Percentiles rank a stretch among this genome's conserved stretches.
phyloP scores from a whole-genome alignment of 92 coral and sea anemone genomes.

The Micromussa lordhowensis region DNA sequence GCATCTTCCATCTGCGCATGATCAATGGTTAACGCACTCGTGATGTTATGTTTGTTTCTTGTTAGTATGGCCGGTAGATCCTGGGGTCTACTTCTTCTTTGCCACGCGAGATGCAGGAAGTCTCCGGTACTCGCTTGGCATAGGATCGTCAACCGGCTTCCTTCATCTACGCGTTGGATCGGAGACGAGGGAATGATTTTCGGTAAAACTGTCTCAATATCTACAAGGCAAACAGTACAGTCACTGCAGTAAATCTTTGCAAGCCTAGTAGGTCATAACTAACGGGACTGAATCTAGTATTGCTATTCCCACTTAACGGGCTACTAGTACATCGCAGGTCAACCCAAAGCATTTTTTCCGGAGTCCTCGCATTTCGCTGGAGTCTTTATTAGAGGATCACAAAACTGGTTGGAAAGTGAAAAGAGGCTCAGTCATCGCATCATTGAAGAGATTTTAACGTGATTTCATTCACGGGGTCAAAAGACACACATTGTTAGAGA shows the following conservation, averaged over 20 bases:
- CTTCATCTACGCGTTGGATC: conserved; percentile 51
- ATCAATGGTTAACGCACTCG: conserved; percentile 21
- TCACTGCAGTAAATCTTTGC: not conserved
- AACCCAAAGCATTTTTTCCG: too few species aligned
- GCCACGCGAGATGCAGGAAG: conserved; percentile 55
- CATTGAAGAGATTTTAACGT: too few species aligned
- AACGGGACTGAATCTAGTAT: not conserved
- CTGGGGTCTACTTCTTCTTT: conserved; percentile 32
- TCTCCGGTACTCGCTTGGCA: conserved; percentile 62
- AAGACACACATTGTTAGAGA: too few species aligned
- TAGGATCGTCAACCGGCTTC: conserved; percentile 23
- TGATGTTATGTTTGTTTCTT: conserved; percentile 18
- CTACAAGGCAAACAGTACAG: not conserved
- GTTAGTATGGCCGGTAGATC: not conserved
- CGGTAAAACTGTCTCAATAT: conserved; percentile 10
- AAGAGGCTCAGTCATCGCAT: too few species aligned
- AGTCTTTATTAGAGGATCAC: too few species aligned
- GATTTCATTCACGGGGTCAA: too few species aligned
- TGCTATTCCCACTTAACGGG: not conserved
- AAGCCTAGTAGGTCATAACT: not conserved
- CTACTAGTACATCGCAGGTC: too few species aligned
- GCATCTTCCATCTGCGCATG: conserved; percentile 55
- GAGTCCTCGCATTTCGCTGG: too few species aligned
- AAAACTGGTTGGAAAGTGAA: too few species aligned
- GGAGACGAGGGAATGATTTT: conserved; percentile 32